phyloP scores from a whole-genome alignment of 2,113 vertebrate genomes.

The Pollimyrus isidori region DNA sequence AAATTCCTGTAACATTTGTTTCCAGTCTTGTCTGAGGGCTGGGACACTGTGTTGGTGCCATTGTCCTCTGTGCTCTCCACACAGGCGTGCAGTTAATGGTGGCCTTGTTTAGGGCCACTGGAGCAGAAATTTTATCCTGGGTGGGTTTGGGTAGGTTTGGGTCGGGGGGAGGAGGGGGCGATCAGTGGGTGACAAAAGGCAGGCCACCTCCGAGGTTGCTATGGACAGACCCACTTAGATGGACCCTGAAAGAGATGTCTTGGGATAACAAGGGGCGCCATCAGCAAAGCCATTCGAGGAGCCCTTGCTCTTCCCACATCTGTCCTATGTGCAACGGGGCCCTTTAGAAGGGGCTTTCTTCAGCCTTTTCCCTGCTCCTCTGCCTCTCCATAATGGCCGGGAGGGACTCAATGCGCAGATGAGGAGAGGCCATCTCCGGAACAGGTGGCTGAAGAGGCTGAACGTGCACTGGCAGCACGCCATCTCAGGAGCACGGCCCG shows the following conservation, averaged over 20 bases:
- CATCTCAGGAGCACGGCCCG: neutral
- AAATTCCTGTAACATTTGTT: constrained; percentile 90
- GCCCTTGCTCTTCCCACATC: constrained; percentile 39
- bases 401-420: neutral
- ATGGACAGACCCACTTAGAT: constrained; percentile 55
- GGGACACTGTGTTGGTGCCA: constrained; percentile 78
- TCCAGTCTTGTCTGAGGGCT: constrained; percentile 92
- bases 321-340: constrained; percentile 39
- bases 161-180: constrained; percentile 29
- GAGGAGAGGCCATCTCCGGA: constrained; percentile 5
- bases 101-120: constrained; percentile 79
- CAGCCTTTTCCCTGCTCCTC: constrained; percentile 43
- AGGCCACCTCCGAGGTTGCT: constrained; percentile 70
- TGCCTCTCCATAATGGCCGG: constrained; percentile 17
- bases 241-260: constrained; percentile 56
- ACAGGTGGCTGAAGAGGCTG: constrained; percentile 27
- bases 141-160: constrained; percentile 37
- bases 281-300: constrained; percentile 20
- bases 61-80: constrained; percentile 81
- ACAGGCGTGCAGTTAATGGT: constrained; percentile 89
- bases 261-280: constrained; percentile 44
- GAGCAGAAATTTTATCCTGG: constrained; percentile 82
- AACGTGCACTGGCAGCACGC: constrained; percentile 12
- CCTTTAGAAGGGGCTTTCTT: constrained; percentile 25
- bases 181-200: constrained; percentile 57